A percentile compares a stretch with the other conserved stretches of the same genome.
Evolutionary conservation across 1,140 invertebrate species (phyloP).

Genomic region (Sminthurides bifidus): DNA sequence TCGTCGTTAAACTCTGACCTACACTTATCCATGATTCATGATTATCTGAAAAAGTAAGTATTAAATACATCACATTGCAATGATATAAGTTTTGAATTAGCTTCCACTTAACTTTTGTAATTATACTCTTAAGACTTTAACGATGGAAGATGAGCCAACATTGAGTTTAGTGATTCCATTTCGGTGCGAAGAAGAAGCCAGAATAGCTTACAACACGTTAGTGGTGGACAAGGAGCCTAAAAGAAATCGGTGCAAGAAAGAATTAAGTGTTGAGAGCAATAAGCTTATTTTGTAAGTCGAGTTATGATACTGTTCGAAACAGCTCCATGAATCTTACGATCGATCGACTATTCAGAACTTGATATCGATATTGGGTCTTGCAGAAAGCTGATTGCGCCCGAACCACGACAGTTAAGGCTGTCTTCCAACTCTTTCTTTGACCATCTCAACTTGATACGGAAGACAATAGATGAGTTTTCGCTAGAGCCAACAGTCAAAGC

Average conservation of each 20-base stretch:
- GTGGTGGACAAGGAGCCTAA: constrained; percentile 63
- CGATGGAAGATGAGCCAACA: constrained; percentile 2
- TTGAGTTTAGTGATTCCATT: constrained; percentile 45
- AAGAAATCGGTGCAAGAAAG: constrained; percentile 51
- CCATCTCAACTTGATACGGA: constrained; percentile 50
- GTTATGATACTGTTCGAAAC: neutral
- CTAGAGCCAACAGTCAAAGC: neutral
- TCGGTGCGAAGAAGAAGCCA: constrained; percentile 47
- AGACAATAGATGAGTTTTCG: constrained; percentile 55
- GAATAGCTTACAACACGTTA: constrained; percentile 59
- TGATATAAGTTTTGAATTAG: too few relatives aligned
- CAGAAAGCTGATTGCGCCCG: constrained; percentile 46
- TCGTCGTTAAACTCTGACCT: too few relatives aligned
- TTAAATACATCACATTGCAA: too few relatives aligned
- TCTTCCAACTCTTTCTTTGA: constrained; percentile 62
- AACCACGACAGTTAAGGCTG: constrained; percentile 53
- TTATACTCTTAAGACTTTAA: too few relatives aligned
- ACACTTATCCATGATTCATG: too few relatives aligned
- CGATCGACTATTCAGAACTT: neutral
- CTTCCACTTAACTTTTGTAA: too few relatives aligned
- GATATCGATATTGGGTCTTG: neutral
- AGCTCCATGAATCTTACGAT: neutral
- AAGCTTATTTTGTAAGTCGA: constrained; percentile 48
- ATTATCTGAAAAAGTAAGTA: too few relatives aligned
- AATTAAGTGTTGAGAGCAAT: constrained; percentile 46